These are phyloP conservation scores for Perca fluviatilis DNA, from an alignment of 2,113 vertebrate species.

Conservation along the genomic window DNA sequence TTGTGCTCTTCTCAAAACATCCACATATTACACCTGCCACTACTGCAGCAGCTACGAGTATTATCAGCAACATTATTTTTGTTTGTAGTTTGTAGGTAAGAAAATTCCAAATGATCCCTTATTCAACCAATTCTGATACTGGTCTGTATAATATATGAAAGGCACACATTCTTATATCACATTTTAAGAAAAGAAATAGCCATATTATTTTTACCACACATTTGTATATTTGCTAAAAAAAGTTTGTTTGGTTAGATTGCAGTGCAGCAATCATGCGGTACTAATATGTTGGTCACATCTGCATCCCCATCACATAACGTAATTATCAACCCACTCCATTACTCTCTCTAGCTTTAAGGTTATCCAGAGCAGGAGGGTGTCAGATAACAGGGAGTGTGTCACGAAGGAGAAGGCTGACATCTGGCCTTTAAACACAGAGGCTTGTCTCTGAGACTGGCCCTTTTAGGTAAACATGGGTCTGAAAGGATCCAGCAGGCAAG, in stretches of 20 bases:
- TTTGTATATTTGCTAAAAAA: not conserved
- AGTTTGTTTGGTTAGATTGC: not conserved
- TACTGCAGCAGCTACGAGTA: not conserved
- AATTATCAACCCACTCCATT: not conserved
- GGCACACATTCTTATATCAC: not conserved
- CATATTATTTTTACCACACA: not conserved
- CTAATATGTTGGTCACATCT: not conserved
- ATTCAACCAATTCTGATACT: not conserved
- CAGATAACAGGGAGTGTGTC: conserved; percentile 39
- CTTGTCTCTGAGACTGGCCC: conserved; percentile 44
- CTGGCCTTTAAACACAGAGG: conserved; percentile 63
- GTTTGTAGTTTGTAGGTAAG: not conserved
- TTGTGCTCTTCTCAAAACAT: not conserved
- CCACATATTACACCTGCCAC: not conserved
- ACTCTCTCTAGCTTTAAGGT: conserved; percentile 13
- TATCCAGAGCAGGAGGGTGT: conserved; percentile 36
- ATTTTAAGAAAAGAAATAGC: not conserved
- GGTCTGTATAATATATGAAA: no score
- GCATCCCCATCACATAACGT: not conserved
- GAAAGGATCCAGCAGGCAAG: conserved; percentile 36
- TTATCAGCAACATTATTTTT: not conserved
- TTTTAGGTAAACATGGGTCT: conserved; percentile 69
- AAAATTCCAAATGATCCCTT: not conserved
- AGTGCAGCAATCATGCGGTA: not conserved
- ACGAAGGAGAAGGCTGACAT: conserved; percentile 40